Percentiles rank a stretch among this genome's conserved stretches.
These are phyloP conservation scores for Mola mola DNA, from an alignment of 2,113 vertebrate genomes.

Conservation along the genomic window DNA sequence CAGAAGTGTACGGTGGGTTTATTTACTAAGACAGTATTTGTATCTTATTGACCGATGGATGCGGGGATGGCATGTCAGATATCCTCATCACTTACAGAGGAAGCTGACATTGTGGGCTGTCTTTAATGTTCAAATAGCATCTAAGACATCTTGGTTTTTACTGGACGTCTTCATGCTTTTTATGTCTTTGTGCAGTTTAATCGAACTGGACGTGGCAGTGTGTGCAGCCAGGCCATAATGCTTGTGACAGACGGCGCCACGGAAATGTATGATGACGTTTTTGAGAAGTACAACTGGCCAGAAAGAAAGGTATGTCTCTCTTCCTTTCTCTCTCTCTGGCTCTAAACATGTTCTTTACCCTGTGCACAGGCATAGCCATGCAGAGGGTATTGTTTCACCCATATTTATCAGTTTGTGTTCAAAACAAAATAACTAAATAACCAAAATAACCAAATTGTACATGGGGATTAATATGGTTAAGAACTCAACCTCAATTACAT, in stretches of 20 bases:
- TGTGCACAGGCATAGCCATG: background rate
- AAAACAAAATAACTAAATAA: too few species aligned
- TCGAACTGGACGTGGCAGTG: slow-evolving; percentile 93
- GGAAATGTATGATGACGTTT: slow-evolving; percentile 92
- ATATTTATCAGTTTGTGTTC: too few species aligned
- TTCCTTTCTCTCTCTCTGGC: background rate
- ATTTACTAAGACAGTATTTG: slow-evolving; percentile 45
- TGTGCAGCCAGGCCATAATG: slow-evolving; percentile 99
- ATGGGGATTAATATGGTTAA: too few species aligned
- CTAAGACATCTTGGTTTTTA: background rate
- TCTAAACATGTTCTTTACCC: background rate
- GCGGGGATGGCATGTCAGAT: slow-evolving; percentile 2
- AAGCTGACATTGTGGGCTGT: slow-evolving; percentile 1
- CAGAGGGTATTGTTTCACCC: too few species aligned
- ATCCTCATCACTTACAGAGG: slow-evolving; percentile 1
- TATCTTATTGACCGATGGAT: slow-evolving; percentile 24
- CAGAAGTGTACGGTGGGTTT: slow-evolving; percentile 41
- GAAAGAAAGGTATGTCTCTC: slow-evolving; percentile 89
- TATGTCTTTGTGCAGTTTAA: slow-evolving; percentile 86
- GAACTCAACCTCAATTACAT: too few species aligned
- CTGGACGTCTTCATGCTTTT: background rate
- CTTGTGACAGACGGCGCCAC: slow-evolving; percentile 96
- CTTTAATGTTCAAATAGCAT: background rate
- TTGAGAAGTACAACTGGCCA: slow-evolving; percentile 96
- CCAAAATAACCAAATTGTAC: too few species aligned